These are phyloP conservation scores for Eucera pruinosa DNA, from an alignment of 2,888 invertebrate genomes.

Conservation along the genomic window DNA sequence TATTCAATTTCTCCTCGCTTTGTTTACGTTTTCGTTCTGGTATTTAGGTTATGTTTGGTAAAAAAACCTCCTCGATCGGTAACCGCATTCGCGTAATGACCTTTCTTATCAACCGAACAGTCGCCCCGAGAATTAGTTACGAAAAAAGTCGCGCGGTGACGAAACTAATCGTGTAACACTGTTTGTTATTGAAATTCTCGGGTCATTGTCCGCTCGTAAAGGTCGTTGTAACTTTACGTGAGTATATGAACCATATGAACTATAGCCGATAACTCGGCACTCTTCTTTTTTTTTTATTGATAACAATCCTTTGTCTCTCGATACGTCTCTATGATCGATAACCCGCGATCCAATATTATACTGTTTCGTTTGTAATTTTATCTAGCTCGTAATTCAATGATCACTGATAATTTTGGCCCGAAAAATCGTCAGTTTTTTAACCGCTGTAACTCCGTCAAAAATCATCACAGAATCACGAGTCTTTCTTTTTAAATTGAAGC, in stretches of 20 bases:
- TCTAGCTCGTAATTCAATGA: no score
- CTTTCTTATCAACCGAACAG: conserved; percentile 34
- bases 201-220: conserved; percentile 66
- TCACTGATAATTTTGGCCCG: no score
- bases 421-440: no score
- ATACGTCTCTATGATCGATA: conserved; percentile 50
- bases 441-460: no score
- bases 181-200: conserved; percentile 66
- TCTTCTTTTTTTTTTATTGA: conserved; percentile 54
- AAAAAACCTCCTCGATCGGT: conserved; percentile 24
- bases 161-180: conserved; percentile 45
- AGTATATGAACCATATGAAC: conserved; percentile 44
- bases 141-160: conserved; percentile 36
- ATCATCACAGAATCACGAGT: no score
- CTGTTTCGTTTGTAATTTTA: not conserved
- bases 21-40: conserved; percentile 4
- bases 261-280: conserved; percentile 44
- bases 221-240: conserved; percentile 65
- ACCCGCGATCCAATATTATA: not conserved
- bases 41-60: conserved; percentile 42
- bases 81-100: not conserved
- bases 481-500: no score
- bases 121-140: conserved; percentile 37
- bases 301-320: conserved; percentile 65
- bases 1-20: not conserved